Evolutionary conservation across 2,113 vertebrate genomes (phyloP).

Genomic region (Nothoprocta perdicaria): DNA sequence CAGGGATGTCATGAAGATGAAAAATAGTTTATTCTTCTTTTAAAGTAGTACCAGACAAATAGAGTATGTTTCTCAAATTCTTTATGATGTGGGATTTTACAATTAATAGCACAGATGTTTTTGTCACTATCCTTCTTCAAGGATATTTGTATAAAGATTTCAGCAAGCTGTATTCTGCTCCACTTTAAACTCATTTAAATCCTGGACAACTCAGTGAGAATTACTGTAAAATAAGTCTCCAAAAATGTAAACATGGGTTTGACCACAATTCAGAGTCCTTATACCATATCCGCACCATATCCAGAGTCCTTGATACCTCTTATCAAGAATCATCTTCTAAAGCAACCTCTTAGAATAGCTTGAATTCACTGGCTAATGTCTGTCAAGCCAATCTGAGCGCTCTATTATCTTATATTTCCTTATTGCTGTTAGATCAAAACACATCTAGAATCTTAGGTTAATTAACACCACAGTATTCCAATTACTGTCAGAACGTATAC

Average conservation of each 20-base stretch:
- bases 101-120: slow-evolving; percentile 1
- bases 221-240: neutral
- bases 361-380: neutral
- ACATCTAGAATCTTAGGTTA: neutral
- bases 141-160: neutral
- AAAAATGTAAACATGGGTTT: neutral
- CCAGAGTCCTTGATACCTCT: neutral
- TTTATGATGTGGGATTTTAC: neutral
- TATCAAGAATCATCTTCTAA: neutral
- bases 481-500: neutral
- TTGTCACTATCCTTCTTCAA: neutral
- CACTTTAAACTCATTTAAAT: neutral
- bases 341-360: neutral
- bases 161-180: neutral
- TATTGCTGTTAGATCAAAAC: neutral
- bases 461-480: neutral
- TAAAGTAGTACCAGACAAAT: neutral
- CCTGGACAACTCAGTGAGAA: neutral
- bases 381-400: neutral
- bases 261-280: neutral
- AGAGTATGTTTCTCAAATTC: neutral
- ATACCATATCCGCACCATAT: too few species aligned
- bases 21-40: slow-evolving; percentile 9
- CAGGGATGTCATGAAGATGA: neutral
- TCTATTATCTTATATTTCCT: neutral